phyloP scores from a whole-genome alignment of 2,797 vertebrate genomes.

The Cottoperca gobio region DNA sequence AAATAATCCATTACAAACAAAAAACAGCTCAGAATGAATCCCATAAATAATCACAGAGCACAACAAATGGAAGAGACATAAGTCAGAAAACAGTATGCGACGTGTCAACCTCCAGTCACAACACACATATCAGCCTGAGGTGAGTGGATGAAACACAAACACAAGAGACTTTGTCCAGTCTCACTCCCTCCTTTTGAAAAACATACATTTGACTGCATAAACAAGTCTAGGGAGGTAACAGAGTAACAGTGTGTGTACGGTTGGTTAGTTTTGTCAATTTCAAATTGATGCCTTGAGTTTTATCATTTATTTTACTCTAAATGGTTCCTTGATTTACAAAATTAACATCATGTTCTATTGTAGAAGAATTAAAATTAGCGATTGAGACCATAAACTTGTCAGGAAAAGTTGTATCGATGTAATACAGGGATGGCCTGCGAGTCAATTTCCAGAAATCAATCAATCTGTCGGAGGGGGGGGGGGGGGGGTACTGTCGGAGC shows the following conservation, averaged over 20 bases:
- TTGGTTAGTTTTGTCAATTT: neutral
- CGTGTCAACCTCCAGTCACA: conserved; percentile 12
- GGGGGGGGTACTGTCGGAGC: too few relatives aligned
- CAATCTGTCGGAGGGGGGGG: too few relatives aligned
- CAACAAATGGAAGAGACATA: neutral
- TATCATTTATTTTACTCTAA: too few relatives aligned
- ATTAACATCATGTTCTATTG: too few relatives aligned
- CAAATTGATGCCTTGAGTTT: neutral
- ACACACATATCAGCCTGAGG: neutral
- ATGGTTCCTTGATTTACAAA: too few relatives aligned
- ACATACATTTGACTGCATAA: neutral
- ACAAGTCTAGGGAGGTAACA: neutral
- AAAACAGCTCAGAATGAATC: neutral
- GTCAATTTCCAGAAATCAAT: too few relatives aligned
- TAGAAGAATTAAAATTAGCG: too few relatives aligned
- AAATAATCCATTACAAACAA: neutral
- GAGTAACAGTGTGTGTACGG: neutral
- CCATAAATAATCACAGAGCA: neutral
- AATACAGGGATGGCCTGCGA: too few relatives aligned
- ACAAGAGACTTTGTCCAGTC: neutral
- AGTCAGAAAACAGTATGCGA: conserved; percentile 5
- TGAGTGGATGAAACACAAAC: neutral
- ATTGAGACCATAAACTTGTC: too few relatives aligned
- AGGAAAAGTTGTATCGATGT: too few relatives aligned
- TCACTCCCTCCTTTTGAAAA: conserved; percentile 7